Evolutionary conservation across 2,797 vertebrate genomes (phyloP).

Genomic region (Sebastes flavidus): DNA sequence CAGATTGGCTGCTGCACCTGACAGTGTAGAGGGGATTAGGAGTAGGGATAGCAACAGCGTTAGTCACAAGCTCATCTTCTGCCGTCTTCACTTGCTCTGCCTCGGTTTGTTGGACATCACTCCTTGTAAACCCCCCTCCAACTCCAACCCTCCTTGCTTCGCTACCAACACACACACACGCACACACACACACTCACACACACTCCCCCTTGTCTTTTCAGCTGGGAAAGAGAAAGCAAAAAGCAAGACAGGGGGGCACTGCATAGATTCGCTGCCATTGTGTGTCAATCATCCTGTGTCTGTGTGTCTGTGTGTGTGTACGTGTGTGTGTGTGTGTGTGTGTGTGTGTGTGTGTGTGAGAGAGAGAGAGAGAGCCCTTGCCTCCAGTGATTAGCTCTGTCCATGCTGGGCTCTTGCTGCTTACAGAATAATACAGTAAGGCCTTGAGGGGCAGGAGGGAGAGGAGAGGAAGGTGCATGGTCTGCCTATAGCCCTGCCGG

Average conservation of each 20-base stretch:
- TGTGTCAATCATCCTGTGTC: constrained; percentile 84
- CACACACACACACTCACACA: background rate
- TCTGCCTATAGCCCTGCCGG: constrained; percentile 57
- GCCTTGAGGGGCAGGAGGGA: constrained; percentile 74
- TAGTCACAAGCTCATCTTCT: constrained; percentile 70
- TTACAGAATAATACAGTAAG: constrained; percentile 79
- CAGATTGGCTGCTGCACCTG: constrained; percentile 71
- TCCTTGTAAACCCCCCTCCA: constrained; percentile 38
- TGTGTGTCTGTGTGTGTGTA: constrained; percentile 8
- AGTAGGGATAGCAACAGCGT: constrained; percentile 61
- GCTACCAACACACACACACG: constrained; percentile 1
- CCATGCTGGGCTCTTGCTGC: constrained; percentile 73
- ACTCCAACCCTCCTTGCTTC: background rate
- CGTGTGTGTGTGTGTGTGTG: background rate
- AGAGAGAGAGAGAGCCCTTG: constrained; percentile 64
- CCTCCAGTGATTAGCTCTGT: constrained; percentile 81
- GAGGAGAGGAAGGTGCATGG: constrained; percentile 60
- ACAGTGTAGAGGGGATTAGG: constrained; percentile 66
- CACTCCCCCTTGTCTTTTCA: constrained; percentile 75
- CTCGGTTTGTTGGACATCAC: constrained; percentile 72
- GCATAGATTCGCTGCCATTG: constrained; percentile 86
- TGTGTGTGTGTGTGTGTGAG: background rate
- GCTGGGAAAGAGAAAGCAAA: constrained; percentile 77
- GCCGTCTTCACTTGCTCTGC: constrained; percentile 63
- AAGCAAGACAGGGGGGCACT: constrained; percentile 75